These are phyloP conservation scores for Micrastur ruficollis DNA, from an alignment of 2,797 vertebrate genomes.

Conservation along the genomic window DNA sequence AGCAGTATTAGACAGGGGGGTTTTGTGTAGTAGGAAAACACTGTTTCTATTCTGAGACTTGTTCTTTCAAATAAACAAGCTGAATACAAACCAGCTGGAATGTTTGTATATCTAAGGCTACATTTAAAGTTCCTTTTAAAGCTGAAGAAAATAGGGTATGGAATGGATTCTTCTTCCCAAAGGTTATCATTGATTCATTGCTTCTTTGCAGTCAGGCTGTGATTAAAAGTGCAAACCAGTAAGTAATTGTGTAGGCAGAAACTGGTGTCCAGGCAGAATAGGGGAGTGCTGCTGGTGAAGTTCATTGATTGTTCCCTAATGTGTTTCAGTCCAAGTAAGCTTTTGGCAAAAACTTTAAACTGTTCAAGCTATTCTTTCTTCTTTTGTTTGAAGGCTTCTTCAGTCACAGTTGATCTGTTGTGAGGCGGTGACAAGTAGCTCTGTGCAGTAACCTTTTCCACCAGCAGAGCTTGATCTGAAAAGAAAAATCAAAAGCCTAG, in stretches of 20 bases:
- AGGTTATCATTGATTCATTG: constrained; percentile 35
- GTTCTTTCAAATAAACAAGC: constrained; percentile 18
- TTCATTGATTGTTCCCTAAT: not conserved
- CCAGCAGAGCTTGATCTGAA: not conserved
- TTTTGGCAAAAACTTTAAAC: not conserved
- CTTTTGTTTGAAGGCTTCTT: not conserved
- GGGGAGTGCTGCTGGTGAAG: not conserved
- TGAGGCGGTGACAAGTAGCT: not conserved
- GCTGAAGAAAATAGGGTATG: not conserved
- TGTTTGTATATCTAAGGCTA: not conserved
- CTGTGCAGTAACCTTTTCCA: not conserved
- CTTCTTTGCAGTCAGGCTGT: constrained; percentile 4
- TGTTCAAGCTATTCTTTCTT: not conserved
- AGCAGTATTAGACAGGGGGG: not conserved
- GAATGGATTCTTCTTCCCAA: not conserved
- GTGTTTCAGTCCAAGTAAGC: not conserved
- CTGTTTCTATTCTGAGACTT: constrained; percentile 22
- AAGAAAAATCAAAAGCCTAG: not conserved
- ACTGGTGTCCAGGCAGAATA: not conserved
- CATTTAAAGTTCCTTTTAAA: constrained; percentile 14
- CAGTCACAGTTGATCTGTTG: not conserved
- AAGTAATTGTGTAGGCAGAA: not conserved
- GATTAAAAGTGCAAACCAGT: constrained; percentile 15
- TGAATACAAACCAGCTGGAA: not conserved
- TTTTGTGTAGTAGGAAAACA: constrained; percentile 12